Conservation (phyloP, 2,113 vertebrate genomes). For the Callospermophilus lateralis region DNA sequence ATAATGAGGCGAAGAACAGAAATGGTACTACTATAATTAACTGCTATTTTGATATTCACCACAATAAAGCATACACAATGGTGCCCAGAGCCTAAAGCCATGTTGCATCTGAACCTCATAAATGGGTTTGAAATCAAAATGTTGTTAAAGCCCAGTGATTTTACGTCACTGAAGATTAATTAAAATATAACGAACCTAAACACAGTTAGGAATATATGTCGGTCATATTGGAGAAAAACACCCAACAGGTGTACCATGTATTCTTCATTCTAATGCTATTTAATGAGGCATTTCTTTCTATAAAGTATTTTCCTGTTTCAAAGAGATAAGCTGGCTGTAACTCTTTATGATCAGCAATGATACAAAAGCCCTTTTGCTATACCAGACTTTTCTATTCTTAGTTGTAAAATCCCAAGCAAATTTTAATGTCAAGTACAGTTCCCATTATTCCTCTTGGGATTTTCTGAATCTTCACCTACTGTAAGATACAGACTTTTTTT, state of each 20-base stretch:
- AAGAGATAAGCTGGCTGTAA: conserved; percentile 26
- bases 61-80: conserved; percentile 62
- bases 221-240: neutral
- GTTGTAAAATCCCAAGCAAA: conserved; percentile 38
- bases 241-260: neutral
- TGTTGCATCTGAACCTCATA: conserved; percentile 36
- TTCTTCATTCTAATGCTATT: conserved; percentile 52
- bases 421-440: conserved; percentile 1
- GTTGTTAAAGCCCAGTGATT: conserved; percentile 33
- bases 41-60: conserved; percentile 76
- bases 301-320: conserved; percentile 39
- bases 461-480: conserved; percentile 1
- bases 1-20: conserved; percentile 83
- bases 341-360: conserved; percentile 23
- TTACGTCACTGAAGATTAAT: conserved; percentile 63
- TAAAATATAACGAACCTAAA: conserved; percentile 63
- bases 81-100: conserved; percentile 43
- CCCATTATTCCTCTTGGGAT: neutral
- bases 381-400: neutral
- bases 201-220: neutral
- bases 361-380: neutral
- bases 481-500: conserved; percentile 5
- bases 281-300: conserved; percentile 56
- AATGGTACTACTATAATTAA: conserved; percentile 82
- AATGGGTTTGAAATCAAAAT: conserved; percentile 54